Evolutionary conservation across 2,888 invertebrate genomes (phyloP).

Genomic region (Amblyteles armatorius): DNA sequence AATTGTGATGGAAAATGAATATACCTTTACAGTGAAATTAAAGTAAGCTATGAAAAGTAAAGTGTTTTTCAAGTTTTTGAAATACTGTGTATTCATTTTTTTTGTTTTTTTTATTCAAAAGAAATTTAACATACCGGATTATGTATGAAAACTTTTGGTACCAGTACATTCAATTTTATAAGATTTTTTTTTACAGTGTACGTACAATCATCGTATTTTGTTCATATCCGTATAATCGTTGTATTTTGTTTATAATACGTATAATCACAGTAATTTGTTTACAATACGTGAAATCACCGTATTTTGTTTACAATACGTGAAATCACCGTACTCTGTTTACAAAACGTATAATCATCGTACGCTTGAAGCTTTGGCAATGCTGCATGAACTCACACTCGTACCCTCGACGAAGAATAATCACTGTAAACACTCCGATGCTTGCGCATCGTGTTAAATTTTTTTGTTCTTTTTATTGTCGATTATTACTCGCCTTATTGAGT

Average conservation of each 20-base stretch:
- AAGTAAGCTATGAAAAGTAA: too few species aligned
- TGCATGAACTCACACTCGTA: constrained; percentile 77
- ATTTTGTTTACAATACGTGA: constrained; percentile 3
- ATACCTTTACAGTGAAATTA: not conserved
- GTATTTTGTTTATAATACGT: constrained; percentile 20
- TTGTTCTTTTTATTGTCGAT: not conserved
- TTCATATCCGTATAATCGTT: constrained; percentile 10
- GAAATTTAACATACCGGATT: too few species aligned
- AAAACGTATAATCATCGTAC: constrained; percentile 52
- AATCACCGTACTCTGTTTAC: not conserved
- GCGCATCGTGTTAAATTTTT: constrained; percentile 30
- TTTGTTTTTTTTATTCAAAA: too few species aligned
- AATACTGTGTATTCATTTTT: too few species aligned
- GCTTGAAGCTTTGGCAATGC: constrained; percentile 83
- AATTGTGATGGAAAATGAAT: too few species aligned
- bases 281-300: constrained; percentile 24
- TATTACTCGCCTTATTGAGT: not conserved
- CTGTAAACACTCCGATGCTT: constrained; percentile 55
- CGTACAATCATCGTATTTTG: constrained; percentile 39
- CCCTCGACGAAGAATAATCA: constrained; percentile 36
- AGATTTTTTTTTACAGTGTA: not conserved
- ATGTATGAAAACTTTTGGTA: too few species aligned
- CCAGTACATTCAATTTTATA: too few species aligned
- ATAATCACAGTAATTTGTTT: constrained; percentile 37
- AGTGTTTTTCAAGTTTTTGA: too few species aligned